phyloP scores from a whole-genome alignment of 2,797 vertebrate genomes.

The Eurystomus glaucurus region DNA sequence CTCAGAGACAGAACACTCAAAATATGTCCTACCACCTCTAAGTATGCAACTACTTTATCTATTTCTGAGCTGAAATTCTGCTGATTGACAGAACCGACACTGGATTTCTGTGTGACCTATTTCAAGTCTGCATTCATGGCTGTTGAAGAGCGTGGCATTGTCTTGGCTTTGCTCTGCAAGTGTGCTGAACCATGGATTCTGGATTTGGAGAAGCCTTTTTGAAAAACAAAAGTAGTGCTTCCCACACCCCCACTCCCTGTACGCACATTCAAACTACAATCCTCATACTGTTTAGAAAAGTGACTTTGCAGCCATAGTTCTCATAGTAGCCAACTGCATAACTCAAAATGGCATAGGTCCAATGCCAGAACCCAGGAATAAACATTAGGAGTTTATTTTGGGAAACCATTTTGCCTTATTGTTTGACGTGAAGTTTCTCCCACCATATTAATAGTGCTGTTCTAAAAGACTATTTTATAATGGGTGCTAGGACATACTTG shows the following conservation, averaged over 20 bases:
- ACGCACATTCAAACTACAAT: not conserved
- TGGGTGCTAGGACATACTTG: fast-evolving
- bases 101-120: not conserved
- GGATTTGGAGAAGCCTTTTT: not conserved
- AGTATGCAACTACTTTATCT: constrained; percentile 8
- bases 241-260: not conserved
- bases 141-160: not conserved
- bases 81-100: not conserved
- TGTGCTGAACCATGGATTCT: not conserved
- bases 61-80: constrained; percentile 8
- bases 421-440: not conserved
- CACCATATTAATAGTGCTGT: not conserved
- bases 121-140: not conserved
- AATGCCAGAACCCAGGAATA: not conserved
- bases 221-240: not conserved
- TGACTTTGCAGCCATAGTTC: not conserved
- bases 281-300: not conserved
- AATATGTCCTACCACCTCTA: constrained; percentile 13
- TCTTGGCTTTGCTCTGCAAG: not conserved
- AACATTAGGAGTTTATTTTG: not conserved
- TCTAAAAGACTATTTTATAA: not conserved
- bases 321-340: not conserved
- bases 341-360: not conserved
- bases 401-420: constrained; percentile 19
- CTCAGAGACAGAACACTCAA: not conserved